Conservation (phyloP, 2,797 vertebrate species). For the Dipus sagitta region DNA sequence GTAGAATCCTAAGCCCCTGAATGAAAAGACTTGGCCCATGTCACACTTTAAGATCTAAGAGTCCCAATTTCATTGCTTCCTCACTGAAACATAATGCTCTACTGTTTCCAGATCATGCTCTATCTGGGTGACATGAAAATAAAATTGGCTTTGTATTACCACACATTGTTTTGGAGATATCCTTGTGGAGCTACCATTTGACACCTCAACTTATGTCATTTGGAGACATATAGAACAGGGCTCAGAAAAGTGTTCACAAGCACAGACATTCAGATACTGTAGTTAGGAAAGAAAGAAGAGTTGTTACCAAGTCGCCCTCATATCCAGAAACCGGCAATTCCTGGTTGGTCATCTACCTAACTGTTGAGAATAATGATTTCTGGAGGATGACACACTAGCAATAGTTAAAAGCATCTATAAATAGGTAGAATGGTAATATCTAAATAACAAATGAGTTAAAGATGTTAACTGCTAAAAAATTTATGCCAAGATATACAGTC, state of each 20-base stretch:
- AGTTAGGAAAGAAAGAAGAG: background rate
- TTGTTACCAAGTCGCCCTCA: fast-evolving
- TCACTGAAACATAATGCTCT: background rate
- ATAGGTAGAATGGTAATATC: background rate
- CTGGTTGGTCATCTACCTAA: background rate
- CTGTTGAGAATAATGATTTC: background rate
- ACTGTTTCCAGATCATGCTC: background rate
- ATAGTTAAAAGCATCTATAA: background rate
- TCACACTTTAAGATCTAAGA: background rate
- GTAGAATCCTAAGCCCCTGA: background rate
- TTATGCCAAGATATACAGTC: background rate
- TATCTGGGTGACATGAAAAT: background rate
- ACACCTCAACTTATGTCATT: background rate
- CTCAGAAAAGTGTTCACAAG: background rate
- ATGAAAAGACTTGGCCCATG: background rate
- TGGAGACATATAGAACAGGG: background rate
- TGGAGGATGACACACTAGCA: background rate
- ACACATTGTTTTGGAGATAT: background rate
- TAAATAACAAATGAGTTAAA: background rate
- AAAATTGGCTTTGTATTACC: background rate
- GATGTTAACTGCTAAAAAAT: background rate
- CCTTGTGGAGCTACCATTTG: background rate
- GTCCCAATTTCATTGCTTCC: background rate
- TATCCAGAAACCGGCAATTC: fast-evolving
- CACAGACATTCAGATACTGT: background rate